Conservation (phyloP, 1,140 invertebrate genomes). For the Camponotus vicinus region DNA sequence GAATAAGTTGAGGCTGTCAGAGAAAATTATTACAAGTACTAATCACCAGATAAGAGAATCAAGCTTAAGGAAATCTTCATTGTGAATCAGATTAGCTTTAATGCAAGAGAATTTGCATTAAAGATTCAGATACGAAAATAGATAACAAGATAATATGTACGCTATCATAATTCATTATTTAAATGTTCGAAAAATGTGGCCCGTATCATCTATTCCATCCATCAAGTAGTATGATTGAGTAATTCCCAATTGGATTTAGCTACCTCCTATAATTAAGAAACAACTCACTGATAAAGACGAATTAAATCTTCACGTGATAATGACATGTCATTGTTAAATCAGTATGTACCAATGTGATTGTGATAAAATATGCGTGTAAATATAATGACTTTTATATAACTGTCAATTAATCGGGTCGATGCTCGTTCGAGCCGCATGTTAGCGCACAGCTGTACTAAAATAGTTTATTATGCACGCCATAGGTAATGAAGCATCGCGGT, state of each 20-base stretch:
- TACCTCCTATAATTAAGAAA: conserved; percentile 41
- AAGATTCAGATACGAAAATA: background rate
- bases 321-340: conserved; percentile 52
- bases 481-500: conserved; percentile 32
- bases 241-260: conserved; percentile 38
- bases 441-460: background rate
- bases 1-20: background rate
- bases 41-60: conserved; percentile 13
- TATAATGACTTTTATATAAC: conserved; percentile 50
- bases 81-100: background rate
- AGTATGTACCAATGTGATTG: conserved; percentile 46
- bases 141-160: background rate
- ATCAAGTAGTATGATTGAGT: conserved; percentile 41
- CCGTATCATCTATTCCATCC: background rate
- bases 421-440: conserved; percentile 19
- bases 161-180: background rate
- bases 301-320: conserved; percentile 56
- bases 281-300: conserved; percentile 41
- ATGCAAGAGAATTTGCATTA: conserved; percentile 20
- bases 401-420: conserved; percentile 50
- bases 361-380: conserved; percentile 43
- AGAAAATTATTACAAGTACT: conserved; percentile 32
- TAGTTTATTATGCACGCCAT: conserved; percentile 32
- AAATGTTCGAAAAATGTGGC: background rate
- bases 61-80: conserved; percentile 24